Conservation (phyloP, 2,888 invertebrate species). For the Cephus rjabovi region DNA sequence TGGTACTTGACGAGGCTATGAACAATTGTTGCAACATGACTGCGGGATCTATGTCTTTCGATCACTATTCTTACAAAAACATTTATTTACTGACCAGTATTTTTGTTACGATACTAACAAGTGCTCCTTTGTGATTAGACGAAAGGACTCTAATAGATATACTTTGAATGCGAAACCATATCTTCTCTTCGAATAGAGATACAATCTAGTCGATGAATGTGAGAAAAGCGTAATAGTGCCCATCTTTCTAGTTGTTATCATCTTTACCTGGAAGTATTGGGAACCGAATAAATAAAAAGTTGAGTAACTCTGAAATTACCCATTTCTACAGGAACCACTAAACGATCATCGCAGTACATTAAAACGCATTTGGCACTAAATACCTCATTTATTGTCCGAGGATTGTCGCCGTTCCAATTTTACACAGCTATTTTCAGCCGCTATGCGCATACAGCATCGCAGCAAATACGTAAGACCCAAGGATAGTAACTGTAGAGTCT, state of each 20-base stretch:
- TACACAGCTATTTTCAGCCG: background rate
- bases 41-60: background rate
- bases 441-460: background rate
- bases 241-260: background rate
- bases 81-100: background rate
- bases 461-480: background rate
- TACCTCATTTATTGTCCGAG: background rate
- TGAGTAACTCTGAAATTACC: background rate
- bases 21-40: conserved; percentile 78
- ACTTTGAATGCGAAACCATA: too few relatives aligned
- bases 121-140: background rate
- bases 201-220: background rate
- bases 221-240: background rate
- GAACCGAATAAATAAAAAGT: background rate
- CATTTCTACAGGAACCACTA: background rate
- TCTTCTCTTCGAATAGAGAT: background rate
- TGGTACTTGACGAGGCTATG: conserved; percentile 77
- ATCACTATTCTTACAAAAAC: background rate
- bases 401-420: background rate
- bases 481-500: background rate
- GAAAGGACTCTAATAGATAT: background rate
- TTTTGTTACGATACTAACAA: background rate
- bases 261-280: background rate
- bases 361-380: background rate
- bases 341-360: background rate